Conservation (phyloP, 2,797 vertebrate genomes). For the Cetoscarus ocellatus region DNA sequence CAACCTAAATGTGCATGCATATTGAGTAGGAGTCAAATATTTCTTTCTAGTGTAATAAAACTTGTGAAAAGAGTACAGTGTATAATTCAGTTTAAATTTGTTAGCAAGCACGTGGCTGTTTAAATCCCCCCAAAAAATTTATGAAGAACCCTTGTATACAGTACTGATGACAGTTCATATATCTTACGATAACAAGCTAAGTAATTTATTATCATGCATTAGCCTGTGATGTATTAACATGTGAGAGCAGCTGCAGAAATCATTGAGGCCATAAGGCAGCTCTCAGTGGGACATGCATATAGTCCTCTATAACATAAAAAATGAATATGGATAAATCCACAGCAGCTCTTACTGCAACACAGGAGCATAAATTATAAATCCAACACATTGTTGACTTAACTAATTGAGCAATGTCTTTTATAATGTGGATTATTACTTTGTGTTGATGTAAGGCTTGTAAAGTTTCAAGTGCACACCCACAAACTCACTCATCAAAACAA, state of each 20-base stretch:
- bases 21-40: background rate
- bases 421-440: conserved; percentile 32
- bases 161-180: conserved; percentile 36
- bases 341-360: conserved; percentile 17
- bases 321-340: conserved; percentile 53
- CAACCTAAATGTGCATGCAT: no score
- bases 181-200: conserved; percentile 56
- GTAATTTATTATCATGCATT: conserved; percentile 54
- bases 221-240: conserved; percentile 39
- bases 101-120: background rate
- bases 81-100: background rate
- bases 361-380: conserved; percentile 53
- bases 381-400: conserved; percentile 46
- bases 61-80: no score
- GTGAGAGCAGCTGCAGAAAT: conserved; percentile 44
- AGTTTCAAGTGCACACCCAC: conserved; percentile 5
- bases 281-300: conserved; percentile 48
- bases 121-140: conserved; percentile 27
- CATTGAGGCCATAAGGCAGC: conserved; percentile 39
- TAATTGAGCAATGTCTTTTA: conserved; percentile 36
- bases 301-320: conserved; percentile 55
- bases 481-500: conserved; percentile 9
- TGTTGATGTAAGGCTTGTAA: conserved; percentile 7
- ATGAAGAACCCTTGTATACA: conserved; percentile 6
- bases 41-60: background rate